These are phyloP conservation scores for Mus caroli DNA, from an alignment of 2,797 vertebrate species.

Conservation along the genomic window DNA sequence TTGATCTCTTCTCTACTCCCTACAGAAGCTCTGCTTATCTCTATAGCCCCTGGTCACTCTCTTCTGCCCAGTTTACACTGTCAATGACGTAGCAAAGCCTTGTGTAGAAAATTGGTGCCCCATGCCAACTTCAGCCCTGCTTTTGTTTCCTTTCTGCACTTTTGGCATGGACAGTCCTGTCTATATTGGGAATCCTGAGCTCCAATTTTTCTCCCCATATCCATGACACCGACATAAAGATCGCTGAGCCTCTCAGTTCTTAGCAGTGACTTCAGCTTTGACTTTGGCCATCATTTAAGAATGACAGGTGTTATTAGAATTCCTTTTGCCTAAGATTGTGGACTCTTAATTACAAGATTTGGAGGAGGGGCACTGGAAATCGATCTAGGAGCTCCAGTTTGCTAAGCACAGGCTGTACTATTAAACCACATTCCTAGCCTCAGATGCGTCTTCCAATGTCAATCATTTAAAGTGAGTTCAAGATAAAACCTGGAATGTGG, in stretches of 20 bases:
- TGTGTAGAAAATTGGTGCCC: neutral
- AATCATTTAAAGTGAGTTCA: slow-evolving; percentile 28
- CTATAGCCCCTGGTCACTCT: neutral
- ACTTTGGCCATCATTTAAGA: slow-evolving; percentile 12
- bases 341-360: neutral
- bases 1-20: neutral
- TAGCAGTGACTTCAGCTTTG: neutral
- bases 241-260: neutral
- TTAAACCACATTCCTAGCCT: too few relatives aligned
- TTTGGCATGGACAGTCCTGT: neutral
- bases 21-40: neutral
- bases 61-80: neutral
- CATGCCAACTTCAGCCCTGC: neutral
- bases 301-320: slow-evolving; percentile 7
- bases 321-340: neutral
- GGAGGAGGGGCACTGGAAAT: neutral
- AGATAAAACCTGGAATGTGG: slow-evolving; percentile 23
- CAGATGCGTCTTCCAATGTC: neutral
- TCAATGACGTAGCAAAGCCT: neutral
- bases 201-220: neutral
- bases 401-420: neutral
- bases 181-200: neutral
- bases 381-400: neutral
- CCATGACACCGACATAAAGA: neutral
- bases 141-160: slow-evolving; percentile 56